Conservation (phyloP, 2,888 invertebrate species). For the Aphrophora alni region DNA sequence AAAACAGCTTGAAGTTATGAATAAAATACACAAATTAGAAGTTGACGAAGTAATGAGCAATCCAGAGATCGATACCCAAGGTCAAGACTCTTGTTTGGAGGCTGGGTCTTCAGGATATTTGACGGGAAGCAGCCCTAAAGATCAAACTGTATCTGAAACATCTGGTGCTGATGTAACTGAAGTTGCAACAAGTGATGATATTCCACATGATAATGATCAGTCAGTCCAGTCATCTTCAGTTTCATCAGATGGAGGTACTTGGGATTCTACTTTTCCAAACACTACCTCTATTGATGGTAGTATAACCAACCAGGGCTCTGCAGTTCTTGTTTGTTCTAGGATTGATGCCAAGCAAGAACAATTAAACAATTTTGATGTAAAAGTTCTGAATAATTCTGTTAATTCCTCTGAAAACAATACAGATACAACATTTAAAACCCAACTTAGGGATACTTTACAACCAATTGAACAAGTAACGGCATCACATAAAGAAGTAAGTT, state of each 20-base stretch:
- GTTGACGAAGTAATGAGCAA: constrained; percentile 45
- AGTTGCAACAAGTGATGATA: constrained; percentile 54
- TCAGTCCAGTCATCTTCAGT: constrained; percentile 62
- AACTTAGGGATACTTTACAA: neutral
- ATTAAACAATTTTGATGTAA: neutral
- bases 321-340: neutral
- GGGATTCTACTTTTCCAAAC: constrained; percentile 67
- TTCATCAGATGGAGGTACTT: constrained; percentile 69
- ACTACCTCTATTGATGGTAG: neutral
- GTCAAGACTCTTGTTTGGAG: constrained; percentile 62
- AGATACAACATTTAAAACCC: neutral
- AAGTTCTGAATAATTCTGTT: neutral
- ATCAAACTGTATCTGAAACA: constrained; percentile 60
- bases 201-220: constrained; percentile 55
- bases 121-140: constrained; percentile 56
- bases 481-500: neutral
- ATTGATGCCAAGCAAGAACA: neutral
- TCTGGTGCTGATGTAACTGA: constrained; percentile 58
- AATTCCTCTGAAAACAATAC: neutral
- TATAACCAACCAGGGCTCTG: neutral
- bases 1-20: neutral
- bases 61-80: constrained; percentile 60
- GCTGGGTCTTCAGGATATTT: constrained; percentile 55
- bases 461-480: neutral
- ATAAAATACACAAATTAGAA: constrained; percentile 34